Conservation (phyloP, 2,113 vertebrate species). For the Notarius lentiginosus region DNA sequence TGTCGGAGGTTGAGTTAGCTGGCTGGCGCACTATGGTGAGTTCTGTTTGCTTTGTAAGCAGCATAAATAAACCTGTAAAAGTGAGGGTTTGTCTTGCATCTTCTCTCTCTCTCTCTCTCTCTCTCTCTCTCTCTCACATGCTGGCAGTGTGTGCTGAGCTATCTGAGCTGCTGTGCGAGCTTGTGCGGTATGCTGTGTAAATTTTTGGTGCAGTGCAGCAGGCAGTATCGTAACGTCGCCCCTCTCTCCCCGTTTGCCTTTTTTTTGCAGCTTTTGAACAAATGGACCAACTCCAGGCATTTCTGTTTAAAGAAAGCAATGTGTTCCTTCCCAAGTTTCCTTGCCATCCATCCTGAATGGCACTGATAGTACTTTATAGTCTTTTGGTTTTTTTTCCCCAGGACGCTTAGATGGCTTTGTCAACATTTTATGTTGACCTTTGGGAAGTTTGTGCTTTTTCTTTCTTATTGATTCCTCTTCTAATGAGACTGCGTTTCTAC, state of each 20-base stretch:
- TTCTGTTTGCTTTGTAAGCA: conserved; percentile 46
- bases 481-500: conserved; percentile 37
- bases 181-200: conserved; percentile 76
- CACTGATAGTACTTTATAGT: conserved; percentile 60
- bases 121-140: conserved; percentile 24
- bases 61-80: conserved; percentile 50
- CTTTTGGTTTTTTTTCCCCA: conserved; percentile 53
- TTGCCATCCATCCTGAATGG: conserved; percentile 60
- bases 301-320: conserved; percentile 62
- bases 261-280: conserved; percentile 63
- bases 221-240: conserved; percentile 82
- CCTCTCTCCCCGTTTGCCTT: conserved; percentile 67
- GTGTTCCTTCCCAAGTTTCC: conserved; percentile 61
- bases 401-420: conserved; percentile 59
- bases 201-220: conserved; percentile 95
- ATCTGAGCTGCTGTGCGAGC: conserved; percentile 67
- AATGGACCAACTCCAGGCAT: conserved; percentile 71
- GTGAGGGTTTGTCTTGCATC: conserved; percentile 30
- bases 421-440: conserved; percentile 64
- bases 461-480: conserved; percentile 41
- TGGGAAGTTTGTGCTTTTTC: conserved; percentile 51
- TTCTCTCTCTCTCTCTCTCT: conserved; percentile 35
- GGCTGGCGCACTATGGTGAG: not conserved
- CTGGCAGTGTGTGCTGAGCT: conserved; percentile 60
- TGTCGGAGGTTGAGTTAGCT: conserved; percentile 20